Base-by-base conservation (phyloP, 1,140 invertebrate species). In the Zaprionus davidi region DNA sequence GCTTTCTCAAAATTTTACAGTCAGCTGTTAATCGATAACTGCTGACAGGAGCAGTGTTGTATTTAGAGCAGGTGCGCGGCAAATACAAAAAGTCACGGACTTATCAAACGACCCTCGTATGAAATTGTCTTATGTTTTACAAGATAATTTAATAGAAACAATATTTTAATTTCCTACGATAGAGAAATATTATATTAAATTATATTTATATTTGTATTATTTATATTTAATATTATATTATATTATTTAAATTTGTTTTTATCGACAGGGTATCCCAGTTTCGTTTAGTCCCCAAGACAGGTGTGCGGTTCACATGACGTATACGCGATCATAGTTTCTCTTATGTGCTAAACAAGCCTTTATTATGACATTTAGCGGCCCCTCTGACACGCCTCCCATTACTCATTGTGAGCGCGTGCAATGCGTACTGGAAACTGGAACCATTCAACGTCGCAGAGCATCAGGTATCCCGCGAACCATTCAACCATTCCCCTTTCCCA, bases 241-340 rank as follows among this genome's bases (percentile, higher is more conserved):
- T 4, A 3, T 12, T 22, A 13, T 11, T 22, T 17, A 0, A 12
- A 24, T 46, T 17, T 20, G 3, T 3, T 17, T 46, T 17, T 20
- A 57, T 1, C 11, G 13, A 9, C 34, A 69, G 68, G 2, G 38
- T 58, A 57, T 71, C 28, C 26, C 6, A 5, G 2, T n/a, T 41
- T 56, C 46, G 62, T 12, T 11, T 20, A 5, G 24, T 0, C 31
- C 15, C 12, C 7, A 28, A 28, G 12, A 9, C 46, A 49, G 55
- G 22, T 55, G 59, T 68, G 34, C 17, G 59, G 44, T 44, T 17
- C 22, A 69, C 49, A 62, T 70, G 60, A 65, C 76, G 76, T 74
- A 75, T 74, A 70, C 64, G 26, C 22, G 31, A 59, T 77, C 12
- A 24, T 24, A 60, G 60, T 49, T 26, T 38, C 12, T 60, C 9